Evolutionary conservation across 1,140 invertebrate genomes (phyloP).

Genomic region (Aphaenogaster ashmeadi): DNA sequence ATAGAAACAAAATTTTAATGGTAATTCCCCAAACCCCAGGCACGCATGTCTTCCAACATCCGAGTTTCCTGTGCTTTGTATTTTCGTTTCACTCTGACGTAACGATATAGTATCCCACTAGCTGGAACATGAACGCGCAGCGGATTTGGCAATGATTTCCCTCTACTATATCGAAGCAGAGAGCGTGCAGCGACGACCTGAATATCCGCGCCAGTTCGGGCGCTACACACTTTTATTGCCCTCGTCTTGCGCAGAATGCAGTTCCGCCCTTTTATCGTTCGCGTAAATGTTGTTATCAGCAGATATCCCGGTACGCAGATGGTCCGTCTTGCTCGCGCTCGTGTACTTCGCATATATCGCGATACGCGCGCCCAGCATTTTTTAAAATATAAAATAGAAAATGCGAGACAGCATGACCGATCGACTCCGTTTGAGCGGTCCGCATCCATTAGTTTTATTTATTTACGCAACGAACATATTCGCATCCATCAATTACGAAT

Average conservation of each 20-base stretch:
- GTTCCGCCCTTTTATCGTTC: conserved; percentile 47
- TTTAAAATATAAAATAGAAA: conserved; percentile 16
- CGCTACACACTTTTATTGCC: conserved; percentile 49
- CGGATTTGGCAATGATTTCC: conserved; percentile 57
- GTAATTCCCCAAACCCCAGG: background rate
- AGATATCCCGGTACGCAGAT: background rate
- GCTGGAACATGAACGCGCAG: background rate
- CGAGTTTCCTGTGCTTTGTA: background rate
- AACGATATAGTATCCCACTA: background rate
- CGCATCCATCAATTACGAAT: conserved; percentile 43
- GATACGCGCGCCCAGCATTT: background rate
- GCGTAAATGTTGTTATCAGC: conserved; percentile 25
- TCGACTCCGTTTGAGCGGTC: background rate
- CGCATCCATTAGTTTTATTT: conserved; percentile 31
- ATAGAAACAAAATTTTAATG: conserved; percentile 33
- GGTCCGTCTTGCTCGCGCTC: background rate
- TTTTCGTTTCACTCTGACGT: background rate
- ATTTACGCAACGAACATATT: conserved; percentile 31
- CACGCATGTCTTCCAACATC: background rate
- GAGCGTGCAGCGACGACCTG: conserved; percentile 16
- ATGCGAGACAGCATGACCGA: conserved; percentile 24
- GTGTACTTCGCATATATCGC: background rate
- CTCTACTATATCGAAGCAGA: conserved; percentile 7
- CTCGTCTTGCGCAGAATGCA: conserved; percentile 28
- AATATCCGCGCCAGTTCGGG: conserved; percentile 37